Percentiles rank a stretch among this genome's conserved stretches.
Evolutionary conservation across 2,888 invertebrate species (phyloP).

Genomic region (Pomacea canaliculata): DNA sequence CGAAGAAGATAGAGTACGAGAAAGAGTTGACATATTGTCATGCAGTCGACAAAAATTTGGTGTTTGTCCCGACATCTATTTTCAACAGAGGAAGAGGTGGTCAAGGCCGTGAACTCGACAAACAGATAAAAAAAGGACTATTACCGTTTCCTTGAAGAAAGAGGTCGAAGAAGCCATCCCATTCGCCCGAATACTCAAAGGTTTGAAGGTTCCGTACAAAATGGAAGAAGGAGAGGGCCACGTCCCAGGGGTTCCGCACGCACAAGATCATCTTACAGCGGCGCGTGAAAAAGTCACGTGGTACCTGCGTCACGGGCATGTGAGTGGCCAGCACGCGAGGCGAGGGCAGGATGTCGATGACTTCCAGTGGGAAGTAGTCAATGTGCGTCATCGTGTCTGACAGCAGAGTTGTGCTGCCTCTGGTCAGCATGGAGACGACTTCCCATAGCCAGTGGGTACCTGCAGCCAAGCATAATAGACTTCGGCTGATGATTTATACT

Average conservation of each 20-base stretch:
- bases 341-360: slow-evolving; percentile 24
- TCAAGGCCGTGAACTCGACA: background rate
- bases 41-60: too few relatives aligned
- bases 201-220: slow-evolving; percentile 25
- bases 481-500: background rate
- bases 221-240: slow-evolving; percentile 31
- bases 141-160: slow-evolving; percentile 30
- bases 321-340: slow-evolving; percentile 29
- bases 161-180: slow-evolving; percentile 29
- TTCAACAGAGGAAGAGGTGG: too few relatives aligned
- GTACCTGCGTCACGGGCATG: slow-evolving; percentile 26
- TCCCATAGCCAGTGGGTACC: slow-evolving; percentile 34
- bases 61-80: too few relatives aligned
- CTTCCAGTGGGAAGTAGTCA: slow-evolving; percentile 21
- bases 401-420: slow-evolving; percentile 8
- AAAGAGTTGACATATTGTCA: too few relatives aligned
- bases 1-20: too few relatives aligned
- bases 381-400: slow-evolving; percentile 20
- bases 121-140: too few relatives aligned
- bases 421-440: slow-evolving; percentile 29
- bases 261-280: slow-evolving; percentile 25
- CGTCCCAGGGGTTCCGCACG: slow-evolving; percentile 31
- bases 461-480: background rate
- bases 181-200: slow-evolving; percentile 25
- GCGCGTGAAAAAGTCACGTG: slow-evolving; percentile 26